Evolutionary conservation across 2,113 vertebrate species (phyloP).

Genomic region (Elephantulus edwardii): DNA sequence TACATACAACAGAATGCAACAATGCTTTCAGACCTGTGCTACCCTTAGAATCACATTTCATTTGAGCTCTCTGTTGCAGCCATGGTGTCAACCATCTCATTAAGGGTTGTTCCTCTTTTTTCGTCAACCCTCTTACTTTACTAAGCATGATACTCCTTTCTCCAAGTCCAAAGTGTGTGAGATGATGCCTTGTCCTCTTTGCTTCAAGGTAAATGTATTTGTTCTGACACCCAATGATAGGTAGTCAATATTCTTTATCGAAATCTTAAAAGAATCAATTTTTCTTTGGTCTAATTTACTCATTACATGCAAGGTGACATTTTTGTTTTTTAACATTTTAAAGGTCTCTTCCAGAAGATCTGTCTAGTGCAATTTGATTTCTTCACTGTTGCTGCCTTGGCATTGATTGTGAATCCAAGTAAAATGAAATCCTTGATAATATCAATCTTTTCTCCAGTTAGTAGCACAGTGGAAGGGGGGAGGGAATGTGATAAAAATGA

Average conservation of each 20-base stretch:
- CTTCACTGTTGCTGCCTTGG: not conserved
- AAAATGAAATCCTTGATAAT: not conserved
- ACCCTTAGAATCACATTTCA: too few species aligned
- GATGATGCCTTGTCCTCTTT: not conserved
- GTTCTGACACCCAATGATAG: not conserved
- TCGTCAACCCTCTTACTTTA: not conserved
- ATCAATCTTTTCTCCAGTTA: not conserved
- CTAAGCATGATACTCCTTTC: not conserved
- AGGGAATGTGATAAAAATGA: constrained; percentile 53
- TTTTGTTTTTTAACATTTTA: not conserved
- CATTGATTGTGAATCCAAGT: not conserved
- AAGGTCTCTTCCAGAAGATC: too few species aligned
- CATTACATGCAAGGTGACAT: not conserved
- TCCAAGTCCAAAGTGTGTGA: not conserved
- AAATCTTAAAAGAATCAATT: not conserved
- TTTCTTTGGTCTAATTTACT: not conserved
- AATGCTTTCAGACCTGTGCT: too few species aligned
- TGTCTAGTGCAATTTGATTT: not conserved
- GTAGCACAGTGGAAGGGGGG: not conserved
- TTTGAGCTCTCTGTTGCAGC: too few species aligned
- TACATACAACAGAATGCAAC: too few species aligned
- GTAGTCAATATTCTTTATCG: not conserved
- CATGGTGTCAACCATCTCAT: not conserved
- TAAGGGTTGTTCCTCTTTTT: not conserved
- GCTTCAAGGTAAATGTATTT: not conserved